Base-by-base conservation (phyloP, 2,888 invertebrate genomes). In the Pseudeuparius sepicola region DNA sequence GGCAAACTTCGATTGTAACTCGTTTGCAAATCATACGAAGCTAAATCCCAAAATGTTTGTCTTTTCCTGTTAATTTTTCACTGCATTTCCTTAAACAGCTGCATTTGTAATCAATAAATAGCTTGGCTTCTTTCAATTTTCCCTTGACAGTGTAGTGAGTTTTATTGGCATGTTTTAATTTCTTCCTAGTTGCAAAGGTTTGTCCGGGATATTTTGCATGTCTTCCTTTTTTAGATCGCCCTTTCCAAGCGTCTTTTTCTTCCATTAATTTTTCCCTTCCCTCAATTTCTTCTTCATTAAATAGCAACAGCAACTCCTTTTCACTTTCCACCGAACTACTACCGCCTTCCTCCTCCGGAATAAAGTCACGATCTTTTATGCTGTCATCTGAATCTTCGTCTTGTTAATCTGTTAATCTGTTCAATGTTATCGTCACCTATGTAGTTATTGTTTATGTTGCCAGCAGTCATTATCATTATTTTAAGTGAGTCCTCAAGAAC, bases 1-100 rank as follows among this genome's bases (percentile, higher is more conserved):
- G 39, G 33, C 34, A 42, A 16, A 39, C 40, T 31, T 37, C 28
- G 33, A 39, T 14, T 37, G 24, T 37, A 40, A 31, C 36, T 37
- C 27, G 34, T 34, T 25, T 15, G 41, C 36, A 37, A 41, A 35
- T 39, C 26, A 28, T 41, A 41, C 15, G 36, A 38, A 12, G 30
- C 40, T 26, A 37, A 30, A 25, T 33, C 27, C 23, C 26, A 37
- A 35, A 34, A 37, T 31, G 10, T 35, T 37, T 33, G 33, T 32
- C 31, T 16, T 36, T 24, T 36, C 7, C 36, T 30, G 36, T 14
- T 16, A 37, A 31, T 34, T 37, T 37, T 42, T 42, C 32, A 40
- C 29, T n/a, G 23, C 34, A 35, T 34, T 40, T 26, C 15, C 37
- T 37, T 34, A 11, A 18, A 27, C 35, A 37, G 12, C 32, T 15